These are phyloP conservation scores for Drosophila sulfurigaster DNA, from an alignment of 1,140 invertebrate genomes.

Conservation along the genomic window DNA sequence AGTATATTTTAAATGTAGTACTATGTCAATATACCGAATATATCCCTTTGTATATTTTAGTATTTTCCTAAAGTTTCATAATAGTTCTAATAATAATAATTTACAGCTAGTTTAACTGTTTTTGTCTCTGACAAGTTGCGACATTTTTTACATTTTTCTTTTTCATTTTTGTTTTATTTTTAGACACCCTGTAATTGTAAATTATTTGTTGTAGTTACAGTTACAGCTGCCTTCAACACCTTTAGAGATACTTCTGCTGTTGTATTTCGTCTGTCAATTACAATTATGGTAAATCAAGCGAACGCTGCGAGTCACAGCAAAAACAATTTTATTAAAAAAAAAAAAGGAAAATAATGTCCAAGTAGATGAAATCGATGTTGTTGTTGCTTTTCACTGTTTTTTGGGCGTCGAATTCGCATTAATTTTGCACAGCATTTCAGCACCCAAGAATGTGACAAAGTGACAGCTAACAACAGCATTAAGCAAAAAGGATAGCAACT, in stretches of 20 bases:
- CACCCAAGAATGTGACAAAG: slow-evolving; percentile 37
- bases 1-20: no score
- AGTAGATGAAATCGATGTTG: slow-evolving; percentile 23
- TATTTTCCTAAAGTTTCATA: no score
- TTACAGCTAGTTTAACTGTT: no score
- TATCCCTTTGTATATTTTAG: no score
- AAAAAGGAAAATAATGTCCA: slow-evolving; percentile 30
- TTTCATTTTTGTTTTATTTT: neutral
- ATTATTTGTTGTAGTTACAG: neutral
- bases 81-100: no score
- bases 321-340: slow-evolving; percentile 9
- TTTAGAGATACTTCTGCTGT: slow-evolving; percentile 30
- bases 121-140: no score
- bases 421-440: slow-evolving; percentile 60
- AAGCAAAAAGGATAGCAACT: slow-evolving; percentile 16
- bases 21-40: no score
- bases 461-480: slow-evolving; percentile 31
- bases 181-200: slow-evolving; percentile 33
- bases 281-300: slow-evolving; percentile 70
- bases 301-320: slow-evolving; percentile 35
- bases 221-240: slow-evolving; percentile 24
- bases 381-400: slow-evolving; percentile 27
- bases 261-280: slow-evolving; percentile 45
- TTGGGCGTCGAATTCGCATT: slow-evolving; percentile 65
- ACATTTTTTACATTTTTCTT: neutral